A percentile compares a stretch with the other conserved stretches of the same genome.
Evolutionary conservation across 2,888 invertebrate species (phyloP).

Genomic region (Diplolepis rosae): DNA sequence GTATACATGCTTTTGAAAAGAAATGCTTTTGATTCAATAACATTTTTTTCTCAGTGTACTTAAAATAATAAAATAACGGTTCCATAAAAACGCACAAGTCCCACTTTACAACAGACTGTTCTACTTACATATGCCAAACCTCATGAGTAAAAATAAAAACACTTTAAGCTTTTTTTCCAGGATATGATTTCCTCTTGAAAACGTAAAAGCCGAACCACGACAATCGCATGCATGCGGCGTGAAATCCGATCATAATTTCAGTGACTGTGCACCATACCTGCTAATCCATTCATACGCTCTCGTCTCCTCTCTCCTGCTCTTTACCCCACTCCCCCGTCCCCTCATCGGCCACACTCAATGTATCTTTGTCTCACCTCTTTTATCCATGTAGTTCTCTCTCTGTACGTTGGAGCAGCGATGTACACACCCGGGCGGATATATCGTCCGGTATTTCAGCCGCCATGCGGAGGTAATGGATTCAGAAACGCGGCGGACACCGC

Average conservation of each 20-base stretch:
- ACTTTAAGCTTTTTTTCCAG: constrained; percentile 40
- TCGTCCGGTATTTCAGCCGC: constrained; percentile 74
- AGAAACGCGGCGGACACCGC: constrained; percentile 73
- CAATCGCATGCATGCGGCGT: constrained; percentile 30
- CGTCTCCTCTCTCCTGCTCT: constrained; percentile 17
- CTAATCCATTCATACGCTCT: constrained; percentile 70
- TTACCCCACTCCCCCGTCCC: constrained; percentile 32
- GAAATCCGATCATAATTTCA: constrained; percentile 72
- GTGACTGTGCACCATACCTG: constrained; percentile 65
- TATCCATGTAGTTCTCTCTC: constrained; percentile 39
- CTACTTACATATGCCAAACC: constrained; percentile 8
- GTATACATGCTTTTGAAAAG: too few species aligned
- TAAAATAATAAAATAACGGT: too few species aligned
- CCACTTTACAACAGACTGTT: background rate
- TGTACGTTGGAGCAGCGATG: constrained; percentile 57
- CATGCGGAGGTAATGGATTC: constrained; percentile 74
- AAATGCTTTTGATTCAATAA: too few species aligned
- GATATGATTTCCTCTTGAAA: constrained; percentile 6
- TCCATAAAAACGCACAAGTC: too few species aligned
- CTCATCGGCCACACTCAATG: too few species aligned
- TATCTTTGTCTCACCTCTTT: constrained; percentile 30
- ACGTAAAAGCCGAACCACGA: constrained; percentile 12
- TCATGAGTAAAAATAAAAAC: constrained; percentile 52
- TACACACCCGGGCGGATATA: constrained; percentile 72
- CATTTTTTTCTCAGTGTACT: too few species aligned